Base-by-base conservation (phyloP, 1,140 invertebrate genomes). In the Doryteuthis pealeii region DNA sequence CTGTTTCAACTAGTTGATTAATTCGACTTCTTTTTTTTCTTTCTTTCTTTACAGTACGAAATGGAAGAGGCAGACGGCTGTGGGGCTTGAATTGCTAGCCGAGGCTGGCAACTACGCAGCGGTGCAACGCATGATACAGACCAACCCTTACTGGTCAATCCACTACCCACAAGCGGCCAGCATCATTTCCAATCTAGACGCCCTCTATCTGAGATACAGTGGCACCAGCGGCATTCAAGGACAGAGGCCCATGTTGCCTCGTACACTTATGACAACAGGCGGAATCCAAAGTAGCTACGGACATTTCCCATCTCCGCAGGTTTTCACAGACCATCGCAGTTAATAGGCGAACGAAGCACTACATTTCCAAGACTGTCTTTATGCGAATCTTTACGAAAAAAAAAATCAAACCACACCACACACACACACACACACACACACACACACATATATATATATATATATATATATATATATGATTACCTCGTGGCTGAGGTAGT, bases 21-120 rank as follows among this genome's bases (percentile, higher is more conserved):
- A 62, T 4, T 8, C 18, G 54, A 62, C 40, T 70, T 66, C 62
- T 26, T 76, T 71, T 54, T 71, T 87, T 85, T 90, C 82, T 87
- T 90, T 90, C 58, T 31, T 70, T 74, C n/a, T n/a, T n/a, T 77
- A 15, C 92, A 99, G 97, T 89, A 99, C 98, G 82, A 99, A 99
- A 90, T 99, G 97, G 97, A 99, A 99, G 88, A 92, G 98, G 8
- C 98, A 99, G 89, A 98, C 97, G 2, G 96, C 97, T 0, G 97
- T 99, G 0, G 96, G 97, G 0, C 89, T 98, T 77, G 98, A 99
- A 87, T 91, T 99, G 28, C 89, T 99, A 72, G 94, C 96, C 0
- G 97, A 99, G 86, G 95, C 96, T 0, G 96, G 96, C 8, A 99
- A 98, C 89, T 97, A 96, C 87, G 96, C 96, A 0, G 96, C 97